Evolutionary conservation across 2,888 invertebrate species (phyloP), one percentile per base, ranked within the genome.

Genomic region (Xestia xanthographa): DNA sequence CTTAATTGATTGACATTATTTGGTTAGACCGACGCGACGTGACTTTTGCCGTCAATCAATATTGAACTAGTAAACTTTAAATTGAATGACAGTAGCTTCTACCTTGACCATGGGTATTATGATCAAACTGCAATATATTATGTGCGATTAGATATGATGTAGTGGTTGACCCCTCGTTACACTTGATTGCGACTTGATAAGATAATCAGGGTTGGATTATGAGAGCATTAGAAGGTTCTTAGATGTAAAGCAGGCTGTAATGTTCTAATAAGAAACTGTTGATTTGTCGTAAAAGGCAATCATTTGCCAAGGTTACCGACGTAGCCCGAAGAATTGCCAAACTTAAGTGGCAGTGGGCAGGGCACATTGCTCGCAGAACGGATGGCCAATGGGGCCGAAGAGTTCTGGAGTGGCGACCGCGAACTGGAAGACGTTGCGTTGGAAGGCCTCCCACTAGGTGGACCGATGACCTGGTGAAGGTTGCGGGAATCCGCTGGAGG

Each of bases 1-100:
- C 50, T 65, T 68, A 58, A 79, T 69, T 80, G 50, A 74, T 69
- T 80, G 67, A 58, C 53, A 73, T 63, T 26, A 79, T 74, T 74
- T 45, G 20, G 34, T 66, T 45, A 26, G 14, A 48, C 0, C 14
- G 22, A 80, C 53, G 66, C 14, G 22, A 80, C 53, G 66, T 80
- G 66, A 62, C 20, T 38, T 63, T 29, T 74, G 50, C 12, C 22
- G 60, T 80, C 80, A 75, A 26, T 70, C 75, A 62, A 74, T 65
- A 26, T n/a, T 14, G 34, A 11, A 41, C n/a, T 5, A 41, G 58
- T 66, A n/a, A 50, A 74, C 17, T 74, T 66, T 69, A 66, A 41
- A n/a, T n/a, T n/a, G n/a, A n/a, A 56, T 63, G 34, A 60, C 41
- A 48, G 12, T 29, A 22, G 60, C 45, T 66, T 26, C 4, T 11